Evolutionary conservation across 2,888 invertebrate species (phyloP).

Genomic region (Muschampia plurimacula): DNA sequence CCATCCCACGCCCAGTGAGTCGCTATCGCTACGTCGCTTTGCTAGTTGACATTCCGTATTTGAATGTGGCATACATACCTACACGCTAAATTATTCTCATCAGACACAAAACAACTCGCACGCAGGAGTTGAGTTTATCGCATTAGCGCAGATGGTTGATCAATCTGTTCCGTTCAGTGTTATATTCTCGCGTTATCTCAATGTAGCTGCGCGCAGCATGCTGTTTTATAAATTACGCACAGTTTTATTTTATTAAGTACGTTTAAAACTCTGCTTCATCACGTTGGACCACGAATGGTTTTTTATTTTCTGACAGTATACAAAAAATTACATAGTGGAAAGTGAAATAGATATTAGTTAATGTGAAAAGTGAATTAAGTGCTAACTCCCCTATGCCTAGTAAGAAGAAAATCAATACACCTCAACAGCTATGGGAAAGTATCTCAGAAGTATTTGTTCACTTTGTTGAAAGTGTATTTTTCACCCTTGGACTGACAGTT

Average conservation of each 20-base stretch:
- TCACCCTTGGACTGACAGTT: conserved; percentile 87
- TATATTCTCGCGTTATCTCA: background rate
- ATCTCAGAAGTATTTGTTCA: conserved; percentile 73
- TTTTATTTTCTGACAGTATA: background rate
- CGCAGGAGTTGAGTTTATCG: background rate
- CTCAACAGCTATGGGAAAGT: conserved; percentile 76
- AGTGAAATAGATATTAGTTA: conserved; percentile 25
- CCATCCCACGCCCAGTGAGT: too few species aligned
- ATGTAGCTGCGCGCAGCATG: background rate
- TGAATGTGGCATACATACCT: background rate
- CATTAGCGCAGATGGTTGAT: background rate
- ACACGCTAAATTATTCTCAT: background rate
- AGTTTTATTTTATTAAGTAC: background rate
- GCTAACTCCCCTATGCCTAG: conserved; percentile 59
- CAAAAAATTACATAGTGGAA: background rate
- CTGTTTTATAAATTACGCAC: background rate
- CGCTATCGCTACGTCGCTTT: too few species aligned
- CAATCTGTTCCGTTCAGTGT: background rate
- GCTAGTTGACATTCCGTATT: too few species aligned
- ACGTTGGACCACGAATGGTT: background rate
- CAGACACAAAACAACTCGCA: background rate
- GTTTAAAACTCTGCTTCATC: background rate
- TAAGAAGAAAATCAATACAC: conserved; percentile 62
- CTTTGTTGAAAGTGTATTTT: conserved; percentile 76
- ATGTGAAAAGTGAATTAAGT: conserved; percentile 19